These are phyloP conservation scores for Siphonodentalium dalli DNA, from an alignment of 2,888 invertebrate species.

Conservation along the genomic window DNA sequence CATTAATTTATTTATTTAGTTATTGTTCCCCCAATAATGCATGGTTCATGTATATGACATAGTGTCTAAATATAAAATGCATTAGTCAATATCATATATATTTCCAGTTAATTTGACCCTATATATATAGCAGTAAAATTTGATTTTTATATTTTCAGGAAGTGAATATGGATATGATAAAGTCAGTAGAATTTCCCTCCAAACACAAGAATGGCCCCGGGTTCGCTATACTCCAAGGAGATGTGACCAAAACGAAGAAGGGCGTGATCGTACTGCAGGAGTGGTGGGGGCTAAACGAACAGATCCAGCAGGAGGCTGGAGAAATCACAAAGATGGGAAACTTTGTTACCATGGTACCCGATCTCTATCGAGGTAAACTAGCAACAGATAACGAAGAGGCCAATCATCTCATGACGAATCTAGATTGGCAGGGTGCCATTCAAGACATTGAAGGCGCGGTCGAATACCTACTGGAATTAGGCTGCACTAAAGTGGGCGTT, in stretches of 20 bases:
- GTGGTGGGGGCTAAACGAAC: slow-evolving; percentile 60
- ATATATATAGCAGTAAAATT: too few species aligned
- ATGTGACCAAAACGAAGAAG: slow-evolving; percentile 21
- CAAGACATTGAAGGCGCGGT: slow-evolving; percentile 49
- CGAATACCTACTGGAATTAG: slow-evolving; percentile 37
- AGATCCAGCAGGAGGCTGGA: slow-evolving; percentile 42
- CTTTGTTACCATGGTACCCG: slow-evolving; percentile 49
- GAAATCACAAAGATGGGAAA: slow-evolving; percentile 34
- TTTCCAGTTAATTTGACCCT: too few species aligned
- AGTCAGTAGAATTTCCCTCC: too few species aligned
- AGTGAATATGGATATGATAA: too few species aligned
- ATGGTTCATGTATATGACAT: too few species aligned
- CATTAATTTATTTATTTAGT: too few species aligned
- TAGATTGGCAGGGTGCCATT: slow-evolving; percentile 57
- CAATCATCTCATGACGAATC: slow-evolving; percentile 48
- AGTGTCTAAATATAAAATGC: too few species aligned
- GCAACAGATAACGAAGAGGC: slow-evolving; percentile 51
- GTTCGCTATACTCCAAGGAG: too few species aligned
- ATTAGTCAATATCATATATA: too few species aligned
- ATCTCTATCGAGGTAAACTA: slow-evolving; percentile 54
- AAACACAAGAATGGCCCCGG: too few species aligned
- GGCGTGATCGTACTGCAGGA: slow-evolving; percentile 46
- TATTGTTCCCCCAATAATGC: too few species aligned
- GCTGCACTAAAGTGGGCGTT: slow-evolving; percentile 54
- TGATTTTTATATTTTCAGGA: too few species aligned